Evolutionary conservation across 2,113 vertebrate species (phyloP).

Genomic region (Callopanchax toddi): DNA sequence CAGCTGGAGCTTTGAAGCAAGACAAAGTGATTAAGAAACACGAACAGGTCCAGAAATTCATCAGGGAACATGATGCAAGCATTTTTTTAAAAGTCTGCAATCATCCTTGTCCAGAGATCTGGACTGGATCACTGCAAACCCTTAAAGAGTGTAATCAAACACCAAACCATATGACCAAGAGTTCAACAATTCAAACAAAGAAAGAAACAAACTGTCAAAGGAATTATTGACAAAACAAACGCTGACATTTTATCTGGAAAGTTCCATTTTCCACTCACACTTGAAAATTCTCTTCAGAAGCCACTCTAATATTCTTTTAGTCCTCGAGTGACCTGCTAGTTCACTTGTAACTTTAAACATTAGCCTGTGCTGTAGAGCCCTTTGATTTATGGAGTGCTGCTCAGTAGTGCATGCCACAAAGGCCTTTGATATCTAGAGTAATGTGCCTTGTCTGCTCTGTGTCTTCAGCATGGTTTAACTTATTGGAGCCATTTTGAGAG

Average conservation of each 20-base stretch:
- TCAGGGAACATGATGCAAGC: too few species aligned
- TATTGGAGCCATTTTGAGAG: constrained; percentile 2
- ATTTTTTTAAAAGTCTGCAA: neutral
- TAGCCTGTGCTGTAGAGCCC: constrained; percentile 19
- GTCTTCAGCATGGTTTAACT: constrained; percentile 1
- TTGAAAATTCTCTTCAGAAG: constrained; percentile 44
- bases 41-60: too few species aligned
- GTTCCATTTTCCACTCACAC: constrained; percentile 43
- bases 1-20: too few species aligned
- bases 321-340: constrained; percentile 37
- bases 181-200: constrained; percentile 23
- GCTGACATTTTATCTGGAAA: constrained; percentile 61
- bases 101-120: too few species aligned
- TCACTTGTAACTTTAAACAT: constrained; percentile 48
- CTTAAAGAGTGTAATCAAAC: constrained; percentile 28
- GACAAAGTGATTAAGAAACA: too few species aligned
- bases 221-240: constrained; percentile 58
- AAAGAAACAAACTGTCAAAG: constrained; percentile 30
- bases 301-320: constrained; percentile 52
- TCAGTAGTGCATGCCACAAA: neutral
- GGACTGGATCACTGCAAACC: too few species aligned
- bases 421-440: constrained; percentile 36
- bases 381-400: constrained; percentile 48
- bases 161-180: constrained; percentile 11
- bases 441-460: constrained; percentile 14